phyloP scores from a whole-genome alignment of 1,140 invertebrate species.

The Leptopilina boulardi region DNA sequence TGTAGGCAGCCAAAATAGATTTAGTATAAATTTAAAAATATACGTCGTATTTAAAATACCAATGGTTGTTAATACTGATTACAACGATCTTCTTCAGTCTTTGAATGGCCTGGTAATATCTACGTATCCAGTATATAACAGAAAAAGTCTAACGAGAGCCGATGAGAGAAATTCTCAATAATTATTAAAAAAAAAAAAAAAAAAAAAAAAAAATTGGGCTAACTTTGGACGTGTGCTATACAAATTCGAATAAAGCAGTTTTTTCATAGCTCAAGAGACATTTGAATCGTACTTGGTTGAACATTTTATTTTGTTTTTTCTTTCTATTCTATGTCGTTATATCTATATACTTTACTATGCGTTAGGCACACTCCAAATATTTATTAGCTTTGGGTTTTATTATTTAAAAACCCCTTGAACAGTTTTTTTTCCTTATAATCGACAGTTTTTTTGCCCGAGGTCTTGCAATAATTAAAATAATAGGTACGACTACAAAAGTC shows the following conservation, averaged over 20 bases:
- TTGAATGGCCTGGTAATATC: conserved; percentile 52
- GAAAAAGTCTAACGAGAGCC: conserved; percentile 55
- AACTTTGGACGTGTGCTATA: conserved; percentile 63
- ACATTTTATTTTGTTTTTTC: conserved; percentile 34
- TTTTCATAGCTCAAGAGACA: conserved; percentile 43
- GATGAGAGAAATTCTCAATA: conserved; percentile 48
- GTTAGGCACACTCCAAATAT: conserved; percentile 66
- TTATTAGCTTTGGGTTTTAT: conserved; percentile 45
- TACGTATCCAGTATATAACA: conserved; percentile 42
- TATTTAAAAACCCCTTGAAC: neutral
- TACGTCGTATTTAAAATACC: conserved; percentile 65
- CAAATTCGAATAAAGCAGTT: conserved; percentile 53
- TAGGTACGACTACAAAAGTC: neutral
- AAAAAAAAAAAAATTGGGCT: conserved; percentile 55
- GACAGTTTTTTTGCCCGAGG: neutral
- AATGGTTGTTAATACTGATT: conserved; percentile 72
- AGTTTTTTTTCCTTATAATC: conserved; percentile 42
- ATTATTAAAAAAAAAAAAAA: too few species aligned
- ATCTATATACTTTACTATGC: conserved; percentile 51
- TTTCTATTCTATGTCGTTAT: conserved; percentile 46
- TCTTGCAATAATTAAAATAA: neutral
- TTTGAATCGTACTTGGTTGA: conserved; percentile 47
- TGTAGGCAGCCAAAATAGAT: conserved; percentile 66
- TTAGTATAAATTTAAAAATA: conserved; percentile 63
- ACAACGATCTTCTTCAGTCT: conserved; percentile 70